Evolutionary conservation across 2,888 invertebrate species (phyloP).

Genomic region (Crematogaster levior): DNA sequence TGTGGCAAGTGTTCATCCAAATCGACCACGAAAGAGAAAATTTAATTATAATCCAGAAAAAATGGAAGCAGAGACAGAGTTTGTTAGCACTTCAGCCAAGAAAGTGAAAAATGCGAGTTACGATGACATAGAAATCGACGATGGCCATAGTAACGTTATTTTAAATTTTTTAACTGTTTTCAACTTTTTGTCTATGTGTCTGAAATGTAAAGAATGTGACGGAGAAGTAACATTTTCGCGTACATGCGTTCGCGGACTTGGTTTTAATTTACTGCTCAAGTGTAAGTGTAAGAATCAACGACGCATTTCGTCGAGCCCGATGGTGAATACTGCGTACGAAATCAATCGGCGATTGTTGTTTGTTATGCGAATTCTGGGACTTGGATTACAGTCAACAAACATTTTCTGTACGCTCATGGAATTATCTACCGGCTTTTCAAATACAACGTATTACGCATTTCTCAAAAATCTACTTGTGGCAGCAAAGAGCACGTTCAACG

Average conservation of each 20-base stretch:
- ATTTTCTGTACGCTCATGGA: background rate
- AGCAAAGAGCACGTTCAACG: background rate
- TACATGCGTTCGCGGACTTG: background rate
- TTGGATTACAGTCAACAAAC: background rate
- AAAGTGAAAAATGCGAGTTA: background rate
- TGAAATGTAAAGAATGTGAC: constrained; percentile 3
- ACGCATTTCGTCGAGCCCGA: background rate
- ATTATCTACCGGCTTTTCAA: background rate
- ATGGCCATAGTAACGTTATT: background rate
- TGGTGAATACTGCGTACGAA: background rate
- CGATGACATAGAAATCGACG: background rate
- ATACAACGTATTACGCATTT: background rate
- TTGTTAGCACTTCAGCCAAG: background rate
- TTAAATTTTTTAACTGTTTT: background rate
- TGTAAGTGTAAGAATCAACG: background rate
- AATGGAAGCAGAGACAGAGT: background rate
- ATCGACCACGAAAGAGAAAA: background rate
- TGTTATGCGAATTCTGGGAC: background rate
- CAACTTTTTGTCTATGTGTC: background rate
- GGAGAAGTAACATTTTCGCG: background rate
- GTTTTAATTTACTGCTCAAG: background rate
- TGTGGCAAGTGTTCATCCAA: background rate
- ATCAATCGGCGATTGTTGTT: constrained; percentile 9
- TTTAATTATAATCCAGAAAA: background rate
- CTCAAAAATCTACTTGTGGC: background rate